A percentile compares a stretch with the other conserved stretches of the same genome.
Evolutionary conservation across 2,888 invertebrate species (phyloP).

Genomic region (Subacronicta megacephala): DNA sequence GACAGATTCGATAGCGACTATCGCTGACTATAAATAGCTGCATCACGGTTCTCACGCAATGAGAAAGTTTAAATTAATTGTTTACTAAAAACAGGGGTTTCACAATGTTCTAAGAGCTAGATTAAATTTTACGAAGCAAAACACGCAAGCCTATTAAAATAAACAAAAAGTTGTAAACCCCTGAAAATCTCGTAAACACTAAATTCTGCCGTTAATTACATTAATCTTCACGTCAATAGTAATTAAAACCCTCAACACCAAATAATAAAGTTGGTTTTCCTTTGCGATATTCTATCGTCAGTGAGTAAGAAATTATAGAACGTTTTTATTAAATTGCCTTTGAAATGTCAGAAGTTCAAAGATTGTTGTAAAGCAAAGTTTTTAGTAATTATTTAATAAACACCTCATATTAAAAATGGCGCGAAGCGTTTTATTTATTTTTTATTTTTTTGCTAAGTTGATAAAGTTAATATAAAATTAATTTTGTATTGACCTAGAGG

Average conservation of each 20-base stretch:
- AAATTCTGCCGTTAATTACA: conserved; percentile 19
- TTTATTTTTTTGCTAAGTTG: too few relatives aligned
- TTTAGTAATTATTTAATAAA: conserved; percentile 38
- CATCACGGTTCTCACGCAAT: background rate
- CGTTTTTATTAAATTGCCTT: conserved; percentile 31
- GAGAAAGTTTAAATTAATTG: background rate
- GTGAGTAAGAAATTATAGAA: conserved; percentile 10
- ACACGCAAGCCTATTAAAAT: conserved; percentile 22
- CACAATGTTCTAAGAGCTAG: background rate
- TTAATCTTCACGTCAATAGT: background rate
- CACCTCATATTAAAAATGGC: conserved; percentile 30
- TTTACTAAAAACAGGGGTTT: conserved; percentile 3
- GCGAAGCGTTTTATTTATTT: conserved; percentile 14
- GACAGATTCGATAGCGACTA: too few relatives aligned
- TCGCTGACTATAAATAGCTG: too few relatives aligned
- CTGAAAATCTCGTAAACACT: conserved; percentile 12
- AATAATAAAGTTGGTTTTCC: conserved; percentile 11
- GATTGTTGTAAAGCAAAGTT: conserved; percentile 26
- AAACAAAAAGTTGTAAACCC: conserved; percentile 23
- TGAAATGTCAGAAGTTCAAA: conserved; percentile 35
- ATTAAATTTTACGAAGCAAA: conserved; percentile 9
- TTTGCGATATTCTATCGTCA: background rate
- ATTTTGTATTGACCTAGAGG: too few relatives aligned
- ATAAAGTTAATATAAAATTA: too few relatives aligned
- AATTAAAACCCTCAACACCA: conserved; percentile 5